Evolutionary conservation across 2,888 invertebrate species (phyloP).

Genomic region (Ephialtes manifestator): DNA sequence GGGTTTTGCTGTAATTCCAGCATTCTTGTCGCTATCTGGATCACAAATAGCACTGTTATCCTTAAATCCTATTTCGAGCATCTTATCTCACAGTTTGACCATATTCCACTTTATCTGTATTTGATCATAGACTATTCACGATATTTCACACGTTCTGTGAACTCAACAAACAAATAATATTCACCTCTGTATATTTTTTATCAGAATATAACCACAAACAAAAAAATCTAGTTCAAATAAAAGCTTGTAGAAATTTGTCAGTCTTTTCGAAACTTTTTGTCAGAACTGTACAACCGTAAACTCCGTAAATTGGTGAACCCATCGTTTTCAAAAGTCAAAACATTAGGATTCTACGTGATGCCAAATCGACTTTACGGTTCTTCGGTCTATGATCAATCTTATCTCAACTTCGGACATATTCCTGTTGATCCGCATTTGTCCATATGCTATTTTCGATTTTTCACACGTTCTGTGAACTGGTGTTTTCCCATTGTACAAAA

Average conservation of each 20-base stretch:
- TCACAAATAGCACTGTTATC: neutral
- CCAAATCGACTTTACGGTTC: too few species aligned
- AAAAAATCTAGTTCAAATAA: too few species aligned
- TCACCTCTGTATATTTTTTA: too few species aligned
- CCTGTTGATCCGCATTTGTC: neutral
- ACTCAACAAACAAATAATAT: too few species aligned
- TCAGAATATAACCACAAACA: too few species aligned
- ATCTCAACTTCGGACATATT: neutral
- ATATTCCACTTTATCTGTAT: neutral
- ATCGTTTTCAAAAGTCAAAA: too few species aligned
- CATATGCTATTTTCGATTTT: neutral
- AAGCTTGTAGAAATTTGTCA: too few species aligned
- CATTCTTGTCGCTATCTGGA: neutral
- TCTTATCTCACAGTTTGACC: neutral
- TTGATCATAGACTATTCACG: neutral
- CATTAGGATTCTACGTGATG: too few species aligned
- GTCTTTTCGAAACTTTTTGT: too few species aligned
- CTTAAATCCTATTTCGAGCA: constrained; percentile 20
- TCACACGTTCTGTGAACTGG: neutral
- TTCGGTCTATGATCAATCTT: neutral
- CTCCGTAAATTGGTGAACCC: too few species aligned
- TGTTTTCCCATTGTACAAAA: neutral
- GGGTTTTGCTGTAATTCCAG: neutral
- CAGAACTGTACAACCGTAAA: too few species aligned
- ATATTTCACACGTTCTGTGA: constrained; percentile 16